phyloP scores from a whole-genome alignment of 1,140 invertebrate genomes.

The Muscidifurax raptorellus region DNA sequence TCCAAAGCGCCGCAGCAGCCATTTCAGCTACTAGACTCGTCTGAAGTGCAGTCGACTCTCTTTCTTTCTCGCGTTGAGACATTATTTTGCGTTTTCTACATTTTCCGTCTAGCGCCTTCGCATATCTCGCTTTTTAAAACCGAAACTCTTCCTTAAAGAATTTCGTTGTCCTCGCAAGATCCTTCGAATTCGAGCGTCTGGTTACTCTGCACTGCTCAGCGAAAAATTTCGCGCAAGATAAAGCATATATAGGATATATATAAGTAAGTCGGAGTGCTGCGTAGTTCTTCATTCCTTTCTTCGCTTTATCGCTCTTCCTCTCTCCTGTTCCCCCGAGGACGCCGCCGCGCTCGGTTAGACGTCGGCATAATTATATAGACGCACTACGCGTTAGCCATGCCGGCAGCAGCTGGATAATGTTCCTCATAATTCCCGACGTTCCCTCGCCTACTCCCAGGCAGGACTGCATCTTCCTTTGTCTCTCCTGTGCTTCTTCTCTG shows the following conservation, averaged over 20 bases:
- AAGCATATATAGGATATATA: background rate
- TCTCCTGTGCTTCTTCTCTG: background rate
- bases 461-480: background rate
- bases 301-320: slow-evolving; percentile 24
- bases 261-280: too few relatives aligned
- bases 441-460: background rate
- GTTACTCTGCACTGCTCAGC: background rate
- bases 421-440: slow-evolving; percentile 36
- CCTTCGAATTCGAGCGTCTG: too few relatives aligned
- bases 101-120: background rate
- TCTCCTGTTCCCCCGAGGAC: slow-evolving; percentile 25
- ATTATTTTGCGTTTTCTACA: slow-evolving; percentile 19
- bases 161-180: too few relatives aligned
- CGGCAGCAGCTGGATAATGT: slow-evolving; percentile 52
- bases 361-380: slow-evolving; percentile 15
- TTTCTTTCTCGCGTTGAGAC: slow-evolving; percentile 17
- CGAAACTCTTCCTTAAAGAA: too few relatives aligned
- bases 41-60: slow-evolving; percentile 28
- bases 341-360: background rate
- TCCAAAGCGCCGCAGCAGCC: background rate
- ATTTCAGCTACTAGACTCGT: slow-evolving; percentile 36
- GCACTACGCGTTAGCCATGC: background rate
- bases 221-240: background rate
- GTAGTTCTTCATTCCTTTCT: background rate
- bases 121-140: background rate